Evolutionary conservation across 37 sponge, comb jelly and placozoan species (phyloP), one percentile per base, ranked within the genome.

Genomic region (Halichondria panicea): DNA sequence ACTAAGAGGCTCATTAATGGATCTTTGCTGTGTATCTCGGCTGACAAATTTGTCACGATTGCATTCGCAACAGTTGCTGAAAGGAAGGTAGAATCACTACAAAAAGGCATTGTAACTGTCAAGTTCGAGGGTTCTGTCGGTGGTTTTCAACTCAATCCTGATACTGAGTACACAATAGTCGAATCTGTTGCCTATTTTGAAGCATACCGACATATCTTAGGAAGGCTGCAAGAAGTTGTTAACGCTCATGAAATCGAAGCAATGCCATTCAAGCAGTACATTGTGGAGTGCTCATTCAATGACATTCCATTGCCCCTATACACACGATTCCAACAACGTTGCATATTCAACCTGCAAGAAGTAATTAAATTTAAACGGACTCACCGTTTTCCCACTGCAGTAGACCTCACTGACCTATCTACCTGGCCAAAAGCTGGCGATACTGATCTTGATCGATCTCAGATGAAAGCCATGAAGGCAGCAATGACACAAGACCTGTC

Each of bases 121-220:
- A 64, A 70, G 38, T 76, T 84, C 58, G 83, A 89, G 68, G 68
- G 61, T 30, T 69, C 67, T 37, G 33, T 40, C 28, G 15, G 28
- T 43, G 41, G 52, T 25, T 35, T 57, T 13, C 42, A 42, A 3
- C 33, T 53, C 34, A 63, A 62, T 44, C 1, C 2, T 3, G 38
- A 80, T n/a, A 48, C 57, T 22, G 46, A 36, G 31, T 95, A 79
- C 56, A 55, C 64, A 1, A 84, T 95, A 64, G 84, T 85, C 18
- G 96, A 96, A 59, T 96, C 96, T 31, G 41, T 62, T n/a, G 93
- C 91, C 2, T 92, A 87, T 77, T 96, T 77, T 79, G 93, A 96
- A 75, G 93, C 96, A n/a, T 85, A 75, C 59, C 83, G 76, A 2
- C 96, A 88, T 33, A 83, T 92, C 4, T 68, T 96, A 3, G 36